Evolutionary conservation across 2,888 invertebrate species (phyloP).

Genomic region (Drosophila pseudotakahashii): DNA sequence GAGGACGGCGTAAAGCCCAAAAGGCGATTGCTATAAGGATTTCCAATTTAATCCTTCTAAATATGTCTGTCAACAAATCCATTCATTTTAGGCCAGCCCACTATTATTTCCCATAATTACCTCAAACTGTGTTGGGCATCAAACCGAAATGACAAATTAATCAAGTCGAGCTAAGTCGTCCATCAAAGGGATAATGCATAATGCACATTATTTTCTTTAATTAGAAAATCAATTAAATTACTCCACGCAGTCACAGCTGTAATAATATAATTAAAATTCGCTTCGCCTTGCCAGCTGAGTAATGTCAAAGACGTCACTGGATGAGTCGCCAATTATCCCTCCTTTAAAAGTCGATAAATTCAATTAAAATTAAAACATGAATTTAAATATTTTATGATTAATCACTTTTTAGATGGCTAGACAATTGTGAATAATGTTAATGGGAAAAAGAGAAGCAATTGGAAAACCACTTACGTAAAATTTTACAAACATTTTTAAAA

Average conservation of each 20-base stretch:
- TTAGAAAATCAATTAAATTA: constrained; percentile 67
- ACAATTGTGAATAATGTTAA: background rate
- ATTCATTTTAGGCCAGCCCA: background rate
- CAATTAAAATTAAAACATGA: constrained; percentile 52
- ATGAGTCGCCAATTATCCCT: background rate
- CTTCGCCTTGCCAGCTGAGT: constrained; percentile 47
- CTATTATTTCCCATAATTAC: constrained; percentile 20
- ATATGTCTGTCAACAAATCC: background rate
- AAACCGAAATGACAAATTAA: constrained; percentile 18
- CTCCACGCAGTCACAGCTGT: constrained; percentile 28
- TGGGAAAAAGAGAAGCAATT: background rate
- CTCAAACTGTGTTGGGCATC: constrained; percentile 14
- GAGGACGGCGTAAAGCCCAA: background rate
- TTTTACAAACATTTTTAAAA: background rate
- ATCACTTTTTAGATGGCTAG: constrained; percentile 33
- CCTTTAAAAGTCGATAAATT: constrained; percentile 56
- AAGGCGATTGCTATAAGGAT: background rate
- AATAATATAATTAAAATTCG: constrained; percentile 71
- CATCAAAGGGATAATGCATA: constrained; percentile 3
- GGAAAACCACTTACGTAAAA: background rate
- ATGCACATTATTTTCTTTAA: constrained; percentile 65
- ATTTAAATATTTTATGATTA: constrained; percentile 57
- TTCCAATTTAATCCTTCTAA: too few species aligned
- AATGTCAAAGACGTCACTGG: constrained; percentile 24
- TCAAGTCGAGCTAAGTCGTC: background rate